These are phyloP conservation scores for Raja brachyura DNA, from an alignment of 2,113 vertebrate species.

Conservation along the genomic window DNA sequence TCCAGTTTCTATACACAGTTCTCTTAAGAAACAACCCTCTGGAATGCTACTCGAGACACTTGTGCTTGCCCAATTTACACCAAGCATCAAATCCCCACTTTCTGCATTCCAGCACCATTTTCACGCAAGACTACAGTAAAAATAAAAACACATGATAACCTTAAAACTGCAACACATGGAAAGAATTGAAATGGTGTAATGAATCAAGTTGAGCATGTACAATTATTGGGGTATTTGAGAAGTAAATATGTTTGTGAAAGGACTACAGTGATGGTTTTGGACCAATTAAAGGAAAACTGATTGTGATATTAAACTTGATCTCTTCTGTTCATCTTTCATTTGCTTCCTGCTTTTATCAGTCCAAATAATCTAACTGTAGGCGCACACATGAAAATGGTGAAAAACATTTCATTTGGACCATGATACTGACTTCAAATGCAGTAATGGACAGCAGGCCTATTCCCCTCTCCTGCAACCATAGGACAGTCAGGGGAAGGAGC, in stretches of 20 bases:
- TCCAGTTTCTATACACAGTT: constrained; percentile 23
- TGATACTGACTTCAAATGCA: constrained; percentile 17
- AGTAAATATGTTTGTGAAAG: background rate
- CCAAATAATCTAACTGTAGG: constrained; percentile 14
- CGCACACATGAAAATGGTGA: background rate
- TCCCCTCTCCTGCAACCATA: background rate
- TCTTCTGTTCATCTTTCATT: background rate
- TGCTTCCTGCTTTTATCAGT: constrained; percentile 17
- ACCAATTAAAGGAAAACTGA: background rate
- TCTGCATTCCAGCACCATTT: constrained; percentile 3
- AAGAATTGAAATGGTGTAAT: background rate
- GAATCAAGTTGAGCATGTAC: background rate
- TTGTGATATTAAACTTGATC: constrained; percentile 14
- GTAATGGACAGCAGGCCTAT: background rate
- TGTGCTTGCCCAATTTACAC: background rate
- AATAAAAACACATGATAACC: constrained; percentile 26
- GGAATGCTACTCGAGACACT: background rate
- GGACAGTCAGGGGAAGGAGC: background rate
- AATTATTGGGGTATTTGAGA: background rate
- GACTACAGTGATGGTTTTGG: background rate
- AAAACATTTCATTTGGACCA: background rate
- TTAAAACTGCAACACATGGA: constrained; percentile 4
- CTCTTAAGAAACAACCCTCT: background rate
- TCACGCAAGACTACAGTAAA: background rate
- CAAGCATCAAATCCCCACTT: background rate